Percentiles rank a stretch among this genome's conserved stretches.
Evolutionary conservation across 1,140 invertebrate genomes (phyloP).

Genomic region (Pseudobourletiella spinata): DNA sequence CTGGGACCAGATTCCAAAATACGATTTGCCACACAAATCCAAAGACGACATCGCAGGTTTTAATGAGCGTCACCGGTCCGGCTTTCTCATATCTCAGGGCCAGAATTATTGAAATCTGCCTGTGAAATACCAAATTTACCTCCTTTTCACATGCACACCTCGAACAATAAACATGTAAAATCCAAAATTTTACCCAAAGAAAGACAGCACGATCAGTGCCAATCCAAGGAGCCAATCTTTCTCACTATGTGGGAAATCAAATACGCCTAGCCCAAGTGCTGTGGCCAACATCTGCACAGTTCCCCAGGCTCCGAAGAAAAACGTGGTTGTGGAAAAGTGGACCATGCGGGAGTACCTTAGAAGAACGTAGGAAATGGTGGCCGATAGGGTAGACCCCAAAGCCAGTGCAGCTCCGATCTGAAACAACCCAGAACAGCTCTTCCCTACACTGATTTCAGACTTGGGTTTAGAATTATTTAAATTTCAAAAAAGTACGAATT

Average conservation of each 20-base stretch:
- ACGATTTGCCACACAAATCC: slow-evolving; percentile 26
- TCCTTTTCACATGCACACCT: neutral
- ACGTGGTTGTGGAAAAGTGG: slow-evolving; percentile 13
- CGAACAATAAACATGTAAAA: neutral
- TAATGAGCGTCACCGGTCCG: slow-evolving; percentile 13
- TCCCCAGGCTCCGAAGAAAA: slow-evolving; percentile 15
- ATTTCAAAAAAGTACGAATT: too few species aligned
- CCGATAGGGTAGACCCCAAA: slow-evolving; percentile 9
- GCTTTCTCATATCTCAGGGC: slow-evolving; percentile 30
- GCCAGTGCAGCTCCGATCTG: slow-evolving; percentile 19
- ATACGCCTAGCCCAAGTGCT: neutral
- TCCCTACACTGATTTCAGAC: neutral
- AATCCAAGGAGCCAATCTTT: slow-evolving; percentile 5
- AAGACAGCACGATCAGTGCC: slow-evolving; percentile 5
- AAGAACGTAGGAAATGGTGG: slow-evolving; percentile 11
- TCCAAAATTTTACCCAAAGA: slow-evolving; percentile 6
- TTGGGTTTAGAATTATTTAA: neutral
- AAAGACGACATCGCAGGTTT: slow-evolving; percentile 1
- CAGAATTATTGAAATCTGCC: slow-evolving; percentile 30
- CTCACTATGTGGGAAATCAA: neutral
- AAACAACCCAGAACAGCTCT: neutral
- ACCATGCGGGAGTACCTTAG: slow-evolving; percentile 17
- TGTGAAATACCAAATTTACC: slow-evolving; percentile 4
- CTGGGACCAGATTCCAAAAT: slow-evolving; percentile 21
- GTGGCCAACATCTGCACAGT: slow-evolving; percentile 8